Base-by-base conservation (phyloP, 1,140 invertebrate species). In the Drosophila sp. region DNA sequence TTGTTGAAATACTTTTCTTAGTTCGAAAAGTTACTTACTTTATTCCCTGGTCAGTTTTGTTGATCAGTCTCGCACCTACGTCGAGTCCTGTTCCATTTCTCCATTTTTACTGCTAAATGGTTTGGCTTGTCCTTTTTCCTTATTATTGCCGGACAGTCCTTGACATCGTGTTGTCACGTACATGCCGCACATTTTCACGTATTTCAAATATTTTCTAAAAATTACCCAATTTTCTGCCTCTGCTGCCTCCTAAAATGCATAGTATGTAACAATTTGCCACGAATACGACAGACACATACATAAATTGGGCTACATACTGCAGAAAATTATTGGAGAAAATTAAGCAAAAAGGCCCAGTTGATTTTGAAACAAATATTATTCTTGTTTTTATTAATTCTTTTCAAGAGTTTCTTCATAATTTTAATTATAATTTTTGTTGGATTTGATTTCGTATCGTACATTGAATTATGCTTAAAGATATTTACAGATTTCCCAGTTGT, bases 191-290 rank as follows among this genome's bases (percentile, higher is more conserved):
- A 89, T 89, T 89, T 89, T 80, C 83, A 89, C 83, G 83, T 89
- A 80, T 89, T 78, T 83, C 69, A 89, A 89, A 89, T 89, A 89
- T 89, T 89, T 89, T 89, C 70, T 38, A 89, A 89, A 89, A 89
- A 89, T 89, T 89, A 89, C 83, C 83, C 79, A 89, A 89, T 89
- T 83, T 89, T 83, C 76, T 57, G 54, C n/a, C n/a, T n/a, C n/a
- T 62, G 57, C 25, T 41, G 45, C 63, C 62, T 72, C 69, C 41
- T 77, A 48, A 75, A 48, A 51, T n/a, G n/a, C n/a, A n/a, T n/a
- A 62, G 32, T 36, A 38, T 25, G 62, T 29, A 69, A 45, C 58
- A 78, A 62, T 63, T 63, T 32, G 21, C 14, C 16, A 4, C 40
- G 74, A 36, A 36, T 8, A 7, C 18, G 18, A 45, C 16, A 32